Evolutionary conservation across 2,797 vertebrate genomes (phyloP), one percentile per base, ranked within the genome.

Genomic region (Sebastes taczanowskii): DNA sequence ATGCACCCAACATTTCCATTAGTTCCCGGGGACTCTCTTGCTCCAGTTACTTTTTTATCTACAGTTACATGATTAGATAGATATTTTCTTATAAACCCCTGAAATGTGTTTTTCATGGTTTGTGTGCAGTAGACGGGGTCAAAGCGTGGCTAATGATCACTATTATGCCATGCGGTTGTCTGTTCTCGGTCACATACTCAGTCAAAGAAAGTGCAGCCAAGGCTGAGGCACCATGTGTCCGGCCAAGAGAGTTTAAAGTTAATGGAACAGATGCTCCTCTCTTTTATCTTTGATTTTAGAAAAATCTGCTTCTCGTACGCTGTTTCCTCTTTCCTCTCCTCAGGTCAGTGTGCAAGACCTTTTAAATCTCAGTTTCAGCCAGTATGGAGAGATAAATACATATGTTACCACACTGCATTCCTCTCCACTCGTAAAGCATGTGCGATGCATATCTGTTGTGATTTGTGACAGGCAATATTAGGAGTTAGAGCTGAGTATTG

Each of bases 401-500:
- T 34, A 60, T 30, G 16, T 84, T 70, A 70, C 71, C 11, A 16
- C 14, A 30, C 14, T 49, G 58, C 52, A 60, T 83, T 80, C 71
- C 32, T 67, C 35, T 77, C 65, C 59, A 77, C 64, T 70, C 8
- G 11, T 59, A 34, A 76, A 63, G 29, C 29, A 34, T 52, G 53
- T 67, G 56, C 67, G 34, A 60, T 58, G 49, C 10, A 4, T 68
- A 34, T 68, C 18, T 64, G 3, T 46, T 62, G 7, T 65, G 49
- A 80, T 65, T 64, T 23, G 8, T 88, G 76, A 80, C 73, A 73
- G 61, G 46, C 55, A 25, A 18, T 27, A 46, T 77, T 90, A 66
- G 30, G 6, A 72, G 20, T 83, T 49, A 22, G 49, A 58, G 27
- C 9, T n/a, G 11, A 55, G 55, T 35, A 16, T 5, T 27, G 42